Evolutionary conservation across 2,113 vertebrate genomes (phyloP).

Genomic region (Elachura formosa): DNA sequence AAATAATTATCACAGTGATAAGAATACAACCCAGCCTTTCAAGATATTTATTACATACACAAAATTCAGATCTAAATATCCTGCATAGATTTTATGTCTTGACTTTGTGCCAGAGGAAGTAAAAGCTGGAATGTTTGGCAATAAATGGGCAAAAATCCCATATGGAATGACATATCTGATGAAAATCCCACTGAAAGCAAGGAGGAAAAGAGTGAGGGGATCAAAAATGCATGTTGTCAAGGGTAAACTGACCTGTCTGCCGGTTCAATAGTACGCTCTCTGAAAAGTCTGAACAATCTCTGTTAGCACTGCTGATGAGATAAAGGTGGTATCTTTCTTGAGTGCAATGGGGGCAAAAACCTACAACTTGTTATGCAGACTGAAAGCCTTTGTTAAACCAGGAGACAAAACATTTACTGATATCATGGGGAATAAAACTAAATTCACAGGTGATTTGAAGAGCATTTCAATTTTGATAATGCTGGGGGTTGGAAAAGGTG

Average conservation of each 20-base stretch:
- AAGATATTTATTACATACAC: neutral
- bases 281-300: neutral
- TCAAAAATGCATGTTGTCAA: neutral
- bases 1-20: neutral
- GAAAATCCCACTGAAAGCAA: neutral
- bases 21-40: neutral
- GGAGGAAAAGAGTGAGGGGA: neutral
- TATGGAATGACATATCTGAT: rapidly evolving
- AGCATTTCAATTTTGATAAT: neutral
- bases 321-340: neutral
- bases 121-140: neutral
- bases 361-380: neutral
- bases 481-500: no score
- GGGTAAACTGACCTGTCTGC: neutral
- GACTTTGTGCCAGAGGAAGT: neutral
- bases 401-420: neutral
- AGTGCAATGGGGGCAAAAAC: neutral
- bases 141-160: neutral
- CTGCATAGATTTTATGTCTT: neutral
- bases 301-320: neutral
- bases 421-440: neutral
- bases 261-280: neutral
- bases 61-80: neutral
- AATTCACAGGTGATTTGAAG: neutral
- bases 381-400: slow-evolving; percentile 1